A percentile compares a stretch with the other conserved stretches of the same genome.
Conservation (phyloP, 2,888 invertebrate genomes). For the Dasypolia templi region DNA sequence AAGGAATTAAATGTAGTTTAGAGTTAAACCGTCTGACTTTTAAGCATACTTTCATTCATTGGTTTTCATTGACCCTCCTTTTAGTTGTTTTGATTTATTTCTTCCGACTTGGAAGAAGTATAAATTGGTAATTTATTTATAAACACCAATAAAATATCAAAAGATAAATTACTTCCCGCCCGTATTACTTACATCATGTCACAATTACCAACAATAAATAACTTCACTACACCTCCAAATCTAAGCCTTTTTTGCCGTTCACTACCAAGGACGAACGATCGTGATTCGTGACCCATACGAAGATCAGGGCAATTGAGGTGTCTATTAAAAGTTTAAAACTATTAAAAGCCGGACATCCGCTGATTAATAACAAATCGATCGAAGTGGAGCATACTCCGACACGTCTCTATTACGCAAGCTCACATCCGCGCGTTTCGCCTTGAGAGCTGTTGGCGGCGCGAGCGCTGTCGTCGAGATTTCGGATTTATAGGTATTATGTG, state of each 20-base stretch:
- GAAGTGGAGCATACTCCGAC: constrained; percentile 65
- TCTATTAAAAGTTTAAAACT: constrained; percentile 48
- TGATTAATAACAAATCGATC: constrained; percentile 61
- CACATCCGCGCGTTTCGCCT: constrained; percentile 71
- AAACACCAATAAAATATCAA: constrained; percentile 19
- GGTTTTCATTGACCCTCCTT: constrained; percentile 21
- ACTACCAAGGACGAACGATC: constrained; percentile 39
- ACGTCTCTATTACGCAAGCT: constrained; percentile 66
- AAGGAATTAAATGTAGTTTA: constrained; percentile 24
- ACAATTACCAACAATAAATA: constrained; percentile 34
- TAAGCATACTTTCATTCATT: constrained; percentile 9
- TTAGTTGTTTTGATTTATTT: constrained; percentile 16
- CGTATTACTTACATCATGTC: constrained; percentile 3
- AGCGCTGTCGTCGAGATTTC: constrained; percentile 47
- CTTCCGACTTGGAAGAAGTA: constrained; percentile 20
- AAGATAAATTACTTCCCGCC: constrained; percentile 49
- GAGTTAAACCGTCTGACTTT: not conserved
- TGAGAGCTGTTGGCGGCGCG: constrained; percentile 69
- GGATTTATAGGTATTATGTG: constrained; percentile 41
- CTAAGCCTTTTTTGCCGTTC: constrained; percentile 30
- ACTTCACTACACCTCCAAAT: constrained; percentile 24
- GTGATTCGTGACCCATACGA: constrained; percentile 54
- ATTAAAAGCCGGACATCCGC: constrained; percentile 64
- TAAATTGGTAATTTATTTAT: constrained; percentile 18
- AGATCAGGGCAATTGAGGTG: constrained; percentile 49